A percentile compares a stretch with the other conserved stretches of the same genome.
Conservation (phyloP, 2,113 vertebrate species). For the Euleptes europaea region DNA sequence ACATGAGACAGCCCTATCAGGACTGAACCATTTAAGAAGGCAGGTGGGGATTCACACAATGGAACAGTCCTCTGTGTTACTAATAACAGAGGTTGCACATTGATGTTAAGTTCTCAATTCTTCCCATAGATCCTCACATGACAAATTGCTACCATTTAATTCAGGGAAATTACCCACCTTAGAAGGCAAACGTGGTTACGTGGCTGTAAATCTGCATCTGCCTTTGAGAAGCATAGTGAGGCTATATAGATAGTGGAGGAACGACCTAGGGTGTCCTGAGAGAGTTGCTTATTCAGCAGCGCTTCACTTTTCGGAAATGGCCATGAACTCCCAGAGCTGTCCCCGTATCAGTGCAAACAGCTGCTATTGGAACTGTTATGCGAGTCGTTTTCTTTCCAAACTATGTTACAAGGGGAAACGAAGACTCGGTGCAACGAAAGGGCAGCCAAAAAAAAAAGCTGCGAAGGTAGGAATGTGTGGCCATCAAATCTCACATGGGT, state of each 20-base stretch:
- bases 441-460: constrained; percentile 62
- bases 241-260: not conserved
- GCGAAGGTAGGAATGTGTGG: not conserved
- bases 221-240: not conserved
- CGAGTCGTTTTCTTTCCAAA: constrained; percentile 46
- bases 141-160: not conserved
- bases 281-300: constrained; percentile 16
- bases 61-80: not conserved
- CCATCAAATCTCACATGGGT: constrained; percentile 30
- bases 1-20: not conserved
- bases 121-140: not conserved
- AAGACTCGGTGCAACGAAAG: constrained; percentile 61
- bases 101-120: not conserved
- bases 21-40: not conserved
- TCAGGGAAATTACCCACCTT: not conserved
- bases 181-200: not conserved
- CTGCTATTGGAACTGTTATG: constrained; percentile 56
- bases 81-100: not conserved
- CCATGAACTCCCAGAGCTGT: constrained; percentile 42
- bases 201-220: not conserved
- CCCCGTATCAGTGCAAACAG: constrained; percentile 38
- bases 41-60: not conserved
- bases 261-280: not conserved
- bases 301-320: constrained; percentile 34
- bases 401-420: constrained; percentile 51